Evolutionary conservation across 2,888 invertebrate genomes (phyloP), one percentile per base, ranked within the genome.

Genomic region (Nineta flava): DNA sequence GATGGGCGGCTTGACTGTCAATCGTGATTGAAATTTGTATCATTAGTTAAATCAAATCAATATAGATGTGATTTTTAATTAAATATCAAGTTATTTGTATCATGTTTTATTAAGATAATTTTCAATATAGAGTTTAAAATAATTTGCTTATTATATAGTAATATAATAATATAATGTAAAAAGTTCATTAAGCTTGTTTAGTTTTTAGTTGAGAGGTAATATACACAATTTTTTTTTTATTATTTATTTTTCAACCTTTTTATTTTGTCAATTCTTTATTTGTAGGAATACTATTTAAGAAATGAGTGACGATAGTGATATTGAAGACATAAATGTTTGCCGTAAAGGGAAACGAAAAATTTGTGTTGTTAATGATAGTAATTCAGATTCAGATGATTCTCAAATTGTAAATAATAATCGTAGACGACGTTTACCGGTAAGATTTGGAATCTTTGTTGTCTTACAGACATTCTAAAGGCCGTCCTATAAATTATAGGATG

Each of bases 261-360:
- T 26, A 26, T 26, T 26, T 26, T 26, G 2, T 7, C 26, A 6
- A 26, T 26, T 26, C 4, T 26, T 26, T 26, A 26, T 26, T 26
- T 26, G 26, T 26, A 26, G 26, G 26, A 26, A 26, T 26, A 26
- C 3, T 26, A 26, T 26, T 26, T 26, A 26, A 26, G 7, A 45
- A 53, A 63, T 62, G 58, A 62, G 63, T 58, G 63, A 63, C 52
- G 62, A 62, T 44, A 60, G 62, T 57, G 63, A 64, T 59, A 34
- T 19, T 10, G 49, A 49, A 26, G 17, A 41, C 13, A 34, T 21
- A 31, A 32, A 34, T 19, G 34, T 34, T 32, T 21, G 3, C 13
- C 45, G 19, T 17, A 41, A 21, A 48, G 48, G 41, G n/a, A 40
- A 41, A 40, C 26, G 35, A 26, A 32, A 50, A 52, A 49, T 46